A percentile compares a stretch with the other conserved stretches of the same genome.
These are phyloP conservation scores for Chionodraco myersi DNA, from an alignment of 2,113 vertebrate species.

Conservation along the genomic window DNA sequence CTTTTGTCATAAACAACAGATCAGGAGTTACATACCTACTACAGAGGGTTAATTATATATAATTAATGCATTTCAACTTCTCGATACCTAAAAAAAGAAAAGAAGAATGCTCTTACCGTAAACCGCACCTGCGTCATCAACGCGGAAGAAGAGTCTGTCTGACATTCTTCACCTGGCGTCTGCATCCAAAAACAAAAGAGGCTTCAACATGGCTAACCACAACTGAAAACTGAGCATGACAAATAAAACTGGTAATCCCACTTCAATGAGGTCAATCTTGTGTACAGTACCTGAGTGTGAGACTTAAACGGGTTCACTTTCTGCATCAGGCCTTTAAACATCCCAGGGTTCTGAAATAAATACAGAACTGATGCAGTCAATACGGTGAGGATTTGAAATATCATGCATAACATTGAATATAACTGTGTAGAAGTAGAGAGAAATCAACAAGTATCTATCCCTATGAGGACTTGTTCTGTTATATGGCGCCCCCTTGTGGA, in stretches of 20 bases:
- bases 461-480: no score
- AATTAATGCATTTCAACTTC: background rate
- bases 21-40: background rate
- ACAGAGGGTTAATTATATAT: no score
- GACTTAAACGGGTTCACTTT: conserved; percentile 70
- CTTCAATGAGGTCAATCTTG: background rate
- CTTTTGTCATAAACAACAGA: background rate
- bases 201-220: background rate
- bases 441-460: no score
- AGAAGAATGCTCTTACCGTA: no score
- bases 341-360: conserved; percentile 51
- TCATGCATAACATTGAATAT: no score
- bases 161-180: conserved; percentile 15
- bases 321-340: conserved; percentile 62
- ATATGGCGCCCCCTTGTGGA: conserved; percentile 41
- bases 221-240: no score
- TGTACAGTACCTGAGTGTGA: conserved; percentile 50
- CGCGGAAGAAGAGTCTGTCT: conserved; percentile 11
- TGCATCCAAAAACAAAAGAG: background rate
- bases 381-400: no score
- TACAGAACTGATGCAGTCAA: background rate
- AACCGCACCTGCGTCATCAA: background rate
- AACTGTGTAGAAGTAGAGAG: no score
- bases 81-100: background rate
- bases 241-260: background rate